Evolutionary conservation across 2,113 vertebrate genomes (phyloP), one percentile per base, ranked within the genome.

Genomic region (Artemisiospiza belli): DNA sequence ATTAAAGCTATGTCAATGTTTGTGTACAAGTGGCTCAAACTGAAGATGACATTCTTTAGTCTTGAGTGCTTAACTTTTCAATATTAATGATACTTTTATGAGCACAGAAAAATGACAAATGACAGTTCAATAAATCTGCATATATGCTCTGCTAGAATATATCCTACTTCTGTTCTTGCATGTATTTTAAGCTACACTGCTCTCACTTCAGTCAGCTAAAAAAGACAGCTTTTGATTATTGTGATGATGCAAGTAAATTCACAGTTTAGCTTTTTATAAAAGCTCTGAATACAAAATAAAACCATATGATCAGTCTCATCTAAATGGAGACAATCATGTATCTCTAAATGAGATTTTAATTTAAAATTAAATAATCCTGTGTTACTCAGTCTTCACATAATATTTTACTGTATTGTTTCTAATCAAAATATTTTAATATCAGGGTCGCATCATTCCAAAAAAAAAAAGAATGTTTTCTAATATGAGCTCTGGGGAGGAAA

Each of bases 261-360:
- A 2, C 11, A 37, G 8, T 55, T 79, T 80, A 52, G 1, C 8
- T 27, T 51, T 31, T 88, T 85, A 30, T 16, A 72, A 78, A 62
- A 70, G 1, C 9, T 52, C 30, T 67, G 11, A 84, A 59, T 51
- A 49, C 11, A 75, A 82, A 75, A 63, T 17, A 70, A 84, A 69
- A 49, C 4, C 9, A 52, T 33, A 37, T 33, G 7, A 11, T 68
- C 41, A 4, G 11, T 54, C 37, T 69, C 21, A 15, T 90, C 30
- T 28, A 80, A 76, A 89, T 18, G 10, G 16, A 54, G 10, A 12
- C 1, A 2, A 82, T 47, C 12, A 21, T 0, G 0, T 25, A 58
- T 28, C 5, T 37, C 16, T 44, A 61, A 3, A 43, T 8, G 11
- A 11, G 16, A 47, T 55, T 78, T 43, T 68, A 55, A 75, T 55